These are phyloP conservation scores for Heliothis peltigera DNA, from an alignment of 2,888 invertebrate genomes.

Conservation along the genomic window DNA sequence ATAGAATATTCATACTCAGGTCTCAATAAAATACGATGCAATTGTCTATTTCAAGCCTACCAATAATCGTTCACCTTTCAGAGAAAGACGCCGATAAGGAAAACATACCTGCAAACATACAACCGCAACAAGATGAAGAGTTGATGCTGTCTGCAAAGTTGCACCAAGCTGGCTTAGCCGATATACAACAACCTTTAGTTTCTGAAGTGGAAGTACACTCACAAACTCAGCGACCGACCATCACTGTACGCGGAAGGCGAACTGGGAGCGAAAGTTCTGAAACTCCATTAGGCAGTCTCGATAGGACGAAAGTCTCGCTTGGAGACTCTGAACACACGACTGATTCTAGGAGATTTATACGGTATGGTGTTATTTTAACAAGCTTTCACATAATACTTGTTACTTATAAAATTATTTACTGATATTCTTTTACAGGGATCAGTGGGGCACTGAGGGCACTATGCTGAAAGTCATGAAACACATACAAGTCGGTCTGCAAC, in stretches of 20 bases:
- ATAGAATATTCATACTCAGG: too few species aligned
- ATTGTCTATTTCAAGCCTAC: too few species aligned
- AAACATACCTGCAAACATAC: slow-evolving; percentile 70
- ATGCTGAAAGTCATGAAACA: slow-evolving; percentile 76
- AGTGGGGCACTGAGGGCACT: slow-evolving; percentile 83
- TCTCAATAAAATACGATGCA: too few species aligned
- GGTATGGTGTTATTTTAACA: slow-evolving; percentile 63
- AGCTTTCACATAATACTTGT: background rate
- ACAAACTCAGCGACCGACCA: slow-evolving; percentile 28
- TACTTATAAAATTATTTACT: background rate
- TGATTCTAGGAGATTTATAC: slow-evolving; percentile 76
- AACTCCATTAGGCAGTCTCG: slow-evolving; percentile 81
- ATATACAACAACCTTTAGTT: slow-evolving; percentile 55
- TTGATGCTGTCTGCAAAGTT: slow-evolving; percentile 70
- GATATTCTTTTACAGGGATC: slow-evolving; percentile 67
- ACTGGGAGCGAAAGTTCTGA: slow-evolving; percentile 72
- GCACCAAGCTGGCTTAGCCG: slow-evolving; percentile 75
- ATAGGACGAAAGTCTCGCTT: slow-evolving; percentile 83
- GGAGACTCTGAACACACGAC: slow-evolving; percentile 81
- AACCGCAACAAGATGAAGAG: slow-evolving; percentile 51
- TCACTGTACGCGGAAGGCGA: slow-evolving; percentile 33
- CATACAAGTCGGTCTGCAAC: slow-evolving; percentile 52
- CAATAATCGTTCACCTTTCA: too few species aligned
- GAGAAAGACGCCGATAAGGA: slow-evolving; percentile 73
- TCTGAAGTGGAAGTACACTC: slow-evolving; percentile 15